phyloP scores from a whole-genome alignment of 2,888 invertebrate species.

The Tiliacea citrago region DNA sequence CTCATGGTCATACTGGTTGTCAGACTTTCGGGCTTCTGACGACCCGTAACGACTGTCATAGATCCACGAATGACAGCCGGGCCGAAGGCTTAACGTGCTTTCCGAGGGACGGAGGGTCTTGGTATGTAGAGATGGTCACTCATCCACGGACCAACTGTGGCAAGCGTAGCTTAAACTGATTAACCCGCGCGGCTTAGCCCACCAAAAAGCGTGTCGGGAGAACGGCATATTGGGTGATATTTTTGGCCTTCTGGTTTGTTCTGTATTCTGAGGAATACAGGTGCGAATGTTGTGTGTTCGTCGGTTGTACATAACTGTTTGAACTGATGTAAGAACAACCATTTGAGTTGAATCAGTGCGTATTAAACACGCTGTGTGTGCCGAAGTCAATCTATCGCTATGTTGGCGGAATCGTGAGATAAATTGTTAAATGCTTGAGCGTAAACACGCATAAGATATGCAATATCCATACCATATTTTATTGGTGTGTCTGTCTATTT shows the following conservation, averaged over 20 bases:
- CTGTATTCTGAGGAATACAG: not conserved
- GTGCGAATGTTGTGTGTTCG: conserved; percentile 19
- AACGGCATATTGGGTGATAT: no score
- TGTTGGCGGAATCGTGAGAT: no score
- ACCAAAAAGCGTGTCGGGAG: not conserved
- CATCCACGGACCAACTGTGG: no score
- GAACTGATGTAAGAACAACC: conserved; percentile 11
- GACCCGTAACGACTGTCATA: no score
- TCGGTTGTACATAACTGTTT: not conserved
- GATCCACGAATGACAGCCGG: no score
- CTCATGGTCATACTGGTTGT: no score
- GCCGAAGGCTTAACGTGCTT: no score
- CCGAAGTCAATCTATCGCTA: conserved; percentile 1
- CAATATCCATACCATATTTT: not conserved
- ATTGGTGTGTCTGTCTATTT: not conserved
- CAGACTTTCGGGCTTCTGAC: no score
- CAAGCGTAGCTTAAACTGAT: no score
- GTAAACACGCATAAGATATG: not conserved
- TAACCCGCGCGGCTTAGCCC: no score
- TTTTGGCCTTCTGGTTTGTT: not conserved
- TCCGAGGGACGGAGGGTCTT: no score
- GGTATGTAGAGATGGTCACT: no score
- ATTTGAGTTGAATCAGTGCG: not conserved
- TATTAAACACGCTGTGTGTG: not conserved
- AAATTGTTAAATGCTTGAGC: not conserved